Conservation (phyloP, 1,140 invertebrate species). For the Microplitis mediator region DNA sequence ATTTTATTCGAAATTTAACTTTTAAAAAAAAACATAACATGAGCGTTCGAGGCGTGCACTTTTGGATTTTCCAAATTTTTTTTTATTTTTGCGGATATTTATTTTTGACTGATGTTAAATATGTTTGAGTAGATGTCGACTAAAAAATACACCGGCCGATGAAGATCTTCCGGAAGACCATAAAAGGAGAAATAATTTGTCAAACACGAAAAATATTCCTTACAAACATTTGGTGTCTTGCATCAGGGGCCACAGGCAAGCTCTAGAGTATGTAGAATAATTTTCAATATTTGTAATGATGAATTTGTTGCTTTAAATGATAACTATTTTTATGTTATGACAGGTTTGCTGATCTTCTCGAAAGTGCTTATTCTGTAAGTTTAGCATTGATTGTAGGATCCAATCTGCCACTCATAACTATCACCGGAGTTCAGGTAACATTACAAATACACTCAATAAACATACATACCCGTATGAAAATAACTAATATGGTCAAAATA, state of each 20-base stretch:
- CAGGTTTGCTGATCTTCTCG: neutral
- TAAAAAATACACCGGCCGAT: too few species aligned
- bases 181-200: too few species aligned
- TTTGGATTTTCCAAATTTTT: too few species aligned
- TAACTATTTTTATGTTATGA: neutral
- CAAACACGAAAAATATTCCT: neutral
- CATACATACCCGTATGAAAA: too few species aligned
- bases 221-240: neutral
- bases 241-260: neutral
- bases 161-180: neutral
- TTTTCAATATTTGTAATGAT: neutral
- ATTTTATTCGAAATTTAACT: too few species aligned
- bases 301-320: too few species aligned
- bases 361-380: neutral
- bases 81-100: too few species aligned
- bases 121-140: neutral
- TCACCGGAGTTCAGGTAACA: neutral
- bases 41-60: too few species aligned
- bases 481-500: too few species aligned
- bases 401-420: neutral
- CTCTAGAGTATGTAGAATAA: neutral
- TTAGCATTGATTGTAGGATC: neutral
- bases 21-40: too few species aligned
- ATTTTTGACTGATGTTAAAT: too few species aligned
- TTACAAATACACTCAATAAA: too few species aligned